Evolutionary conservation across 2,888 invertebrate species (phyloP).

Genomic region (Meloe dianella): DNA sequence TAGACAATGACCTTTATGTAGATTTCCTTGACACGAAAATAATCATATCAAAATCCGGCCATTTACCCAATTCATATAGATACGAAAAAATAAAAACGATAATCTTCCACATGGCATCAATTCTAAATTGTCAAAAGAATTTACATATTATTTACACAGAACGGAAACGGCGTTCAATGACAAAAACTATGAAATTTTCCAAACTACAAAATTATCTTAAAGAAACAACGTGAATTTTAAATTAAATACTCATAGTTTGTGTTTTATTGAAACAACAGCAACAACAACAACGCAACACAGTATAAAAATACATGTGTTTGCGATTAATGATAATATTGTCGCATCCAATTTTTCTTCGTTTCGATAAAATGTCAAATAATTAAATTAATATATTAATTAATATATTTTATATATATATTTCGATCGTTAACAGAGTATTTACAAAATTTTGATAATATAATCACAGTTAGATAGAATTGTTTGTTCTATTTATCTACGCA

Average conservation of each 20-base stretch:
- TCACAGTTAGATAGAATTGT: background rate
- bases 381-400: no score
- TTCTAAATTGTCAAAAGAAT: background rate
- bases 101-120: background rate
- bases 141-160: background rate
- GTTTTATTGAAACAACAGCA: no score
- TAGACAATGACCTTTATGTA: conserved; percentile 1
- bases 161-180: background rate
- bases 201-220: background rate
- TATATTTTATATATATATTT: no score
- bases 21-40: conserved; percentile 9
- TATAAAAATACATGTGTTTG: background rate
- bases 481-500: conserved; percentile 4
- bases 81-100: background rate
- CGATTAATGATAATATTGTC: background rate
- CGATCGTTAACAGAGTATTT: background rate
- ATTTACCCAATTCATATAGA: conserved; percentile 3
- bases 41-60: background rate
- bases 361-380: no score
- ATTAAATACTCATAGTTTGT: no score
- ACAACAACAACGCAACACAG: no score
- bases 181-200: background rate
- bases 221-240: background rate
- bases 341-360: background rate
- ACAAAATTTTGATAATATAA: background rate